phyloP scores from a whole-genome alignment of 2,888 invertebrate species.

The Torymus tubicola region DNA sequence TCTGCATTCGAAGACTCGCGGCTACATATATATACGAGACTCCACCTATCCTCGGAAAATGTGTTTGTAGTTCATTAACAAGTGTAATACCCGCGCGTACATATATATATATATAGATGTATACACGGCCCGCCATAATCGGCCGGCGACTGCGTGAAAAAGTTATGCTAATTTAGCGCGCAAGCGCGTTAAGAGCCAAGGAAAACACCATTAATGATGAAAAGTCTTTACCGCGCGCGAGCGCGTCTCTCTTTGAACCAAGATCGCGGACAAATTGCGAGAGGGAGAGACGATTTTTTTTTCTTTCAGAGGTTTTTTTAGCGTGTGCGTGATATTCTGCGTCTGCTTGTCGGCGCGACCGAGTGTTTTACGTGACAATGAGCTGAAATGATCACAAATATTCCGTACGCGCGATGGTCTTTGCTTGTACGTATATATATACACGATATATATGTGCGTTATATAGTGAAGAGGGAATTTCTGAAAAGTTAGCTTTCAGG shows the following conservation, averaged over 20 bases:
- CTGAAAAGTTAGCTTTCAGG: too few species aligned
- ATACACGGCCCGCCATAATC: slow-evolving; percentile 23
- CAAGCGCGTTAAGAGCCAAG: slow-evolving; percentile 50
- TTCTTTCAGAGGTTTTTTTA: too few species aligned
- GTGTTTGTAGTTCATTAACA: slow-evolving; percentile 56
- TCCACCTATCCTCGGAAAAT: slow-evolving; percentile 22
- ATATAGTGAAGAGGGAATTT: too few species aligned
- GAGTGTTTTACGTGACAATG: background rate
- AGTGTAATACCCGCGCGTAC: slow-evolving; percentile 39
- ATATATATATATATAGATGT: background rate
- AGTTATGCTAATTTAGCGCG: slow-evolving; percentile 41
- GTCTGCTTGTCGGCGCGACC: background rate
- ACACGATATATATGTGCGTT: too few species aligned
- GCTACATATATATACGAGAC: background rate
- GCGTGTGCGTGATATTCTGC: too few species aligned
- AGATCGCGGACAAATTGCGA: slow-evolving; percentile 11
- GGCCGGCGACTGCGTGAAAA: slow-evolving; percentile 44
- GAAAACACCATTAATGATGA: slow-evolving; percentile 52
- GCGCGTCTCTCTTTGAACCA: background rate
- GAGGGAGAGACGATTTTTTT: too few species aligned
- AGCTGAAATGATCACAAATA: background rate
- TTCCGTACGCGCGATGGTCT: too few species aligned
- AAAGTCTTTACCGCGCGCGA: slow-evolving; percentile 33
- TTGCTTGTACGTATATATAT: too few species aligned
- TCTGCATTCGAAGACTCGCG: too few species aligned